A percentile compares a stretch with the other conserved stretches of the same genome.
Conservation (phyloP, 2,888 invertebrate species). For the Brenthis daphne region DNA sequence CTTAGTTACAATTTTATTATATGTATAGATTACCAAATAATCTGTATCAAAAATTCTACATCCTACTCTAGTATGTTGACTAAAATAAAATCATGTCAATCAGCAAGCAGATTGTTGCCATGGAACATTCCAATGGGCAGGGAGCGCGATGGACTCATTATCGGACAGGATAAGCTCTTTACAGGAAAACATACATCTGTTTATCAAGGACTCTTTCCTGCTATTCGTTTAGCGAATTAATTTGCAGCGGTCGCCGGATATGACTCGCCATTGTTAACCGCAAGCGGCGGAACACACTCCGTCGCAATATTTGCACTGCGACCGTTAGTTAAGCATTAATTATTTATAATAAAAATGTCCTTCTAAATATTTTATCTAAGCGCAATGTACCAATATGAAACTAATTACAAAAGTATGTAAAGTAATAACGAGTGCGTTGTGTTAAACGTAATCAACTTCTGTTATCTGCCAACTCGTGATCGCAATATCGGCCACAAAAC, state of each 20-base stretch:
- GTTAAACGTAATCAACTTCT: slow-evolving; percentile 6
- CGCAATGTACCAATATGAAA: neutral
- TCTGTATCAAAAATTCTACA: no score
- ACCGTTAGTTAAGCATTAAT: no score
- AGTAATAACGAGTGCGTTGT: neutral
- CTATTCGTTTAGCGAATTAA: slow-evolving; percentile 46
- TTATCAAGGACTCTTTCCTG: slow-evolving; percentile 53
- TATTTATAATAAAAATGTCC: no score
- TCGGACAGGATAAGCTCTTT: slow-evolving; percentile 36
- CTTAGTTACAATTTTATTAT: no score
- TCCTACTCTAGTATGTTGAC: neutral
- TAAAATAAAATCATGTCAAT: neutral
- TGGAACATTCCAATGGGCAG: neutral
- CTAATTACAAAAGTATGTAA: slow-evolving; percentile 6
- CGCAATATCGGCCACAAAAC: neutral
- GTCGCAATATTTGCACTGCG: no score
- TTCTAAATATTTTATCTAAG: no score
- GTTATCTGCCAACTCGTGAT: slow-evolving; percentile 14
- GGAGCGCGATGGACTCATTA: slow-evolving; percentile 1
- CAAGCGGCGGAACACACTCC: slow-evolving; percentile 15
- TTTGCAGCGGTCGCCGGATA: slow-evolving; percentile 44
- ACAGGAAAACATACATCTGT: slow-evolving; percentile 49
- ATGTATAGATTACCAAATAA: no score
- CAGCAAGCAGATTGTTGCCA: neutral
- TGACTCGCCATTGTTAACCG: slow-evolving; percentile 36